Evolutionary conservation across 2,888 invertebrate species (phyloP).

Genomic region (Sminthurinus aureus): DNA sequence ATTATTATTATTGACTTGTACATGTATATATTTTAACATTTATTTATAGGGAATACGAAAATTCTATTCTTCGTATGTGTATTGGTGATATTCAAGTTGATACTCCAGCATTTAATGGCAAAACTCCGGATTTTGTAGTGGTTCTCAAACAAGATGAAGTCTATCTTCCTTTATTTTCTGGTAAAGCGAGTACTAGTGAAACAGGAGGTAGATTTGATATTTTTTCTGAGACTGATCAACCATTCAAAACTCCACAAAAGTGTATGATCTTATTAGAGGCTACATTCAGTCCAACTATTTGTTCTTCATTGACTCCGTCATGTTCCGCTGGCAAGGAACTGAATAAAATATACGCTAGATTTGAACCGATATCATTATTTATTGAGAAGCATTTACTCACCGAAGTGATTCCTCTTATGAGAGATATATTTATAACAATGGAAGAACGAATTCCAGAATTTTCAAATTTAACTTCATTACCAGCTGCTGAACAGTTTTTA

Average conservation of each 20-base stretch:
- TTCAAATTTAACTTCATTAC: neutral
- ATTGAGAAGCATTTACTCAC: constrained; percentile 36
- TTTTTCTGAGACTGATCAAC: neutral
- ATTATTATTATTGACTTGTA: neutral
- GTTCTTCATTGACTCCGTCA: neutral
- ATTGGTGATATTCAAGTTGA: constrained; percentile 57
- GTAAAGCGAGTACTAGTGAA: neutral
- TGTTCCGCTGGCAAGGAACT: constrained; percentile 1
- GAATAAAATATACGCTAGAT: constrained; percentile 7
- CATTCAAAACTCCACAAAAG: constrained; percentile 21
- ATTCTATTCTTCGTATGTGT: constrained; percentile 39
- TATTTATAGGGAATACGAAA: constrained; percentile 44
- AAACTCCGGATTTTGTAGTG: constrained; percentile 49
- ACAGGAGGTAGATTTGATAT: constrained; percentile 18
- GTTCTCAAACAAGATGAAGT: constrained; percentile 45
- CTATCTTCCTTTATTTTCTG: constrained; percentile 38
- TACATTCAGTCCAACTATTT: neutral
- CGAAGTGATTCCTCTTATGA: constrained; percentile 30
- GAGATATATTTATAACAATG: constrained; percentile 16
- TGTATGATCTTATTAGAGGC: neutral
- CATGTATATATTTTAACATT: neutral
- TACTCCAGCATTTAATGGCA: constrained; percentile 45
- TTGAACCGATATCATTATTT: constrained; percentile 20
- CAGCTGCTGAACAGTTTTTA: constrained; percentile 10
- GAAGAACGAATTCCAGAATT: constrained; percentile 26